phyloP scores from a whole-genome alignment of 2,888 invertebrate species.

The Cerastis rubricosa region DNA sequence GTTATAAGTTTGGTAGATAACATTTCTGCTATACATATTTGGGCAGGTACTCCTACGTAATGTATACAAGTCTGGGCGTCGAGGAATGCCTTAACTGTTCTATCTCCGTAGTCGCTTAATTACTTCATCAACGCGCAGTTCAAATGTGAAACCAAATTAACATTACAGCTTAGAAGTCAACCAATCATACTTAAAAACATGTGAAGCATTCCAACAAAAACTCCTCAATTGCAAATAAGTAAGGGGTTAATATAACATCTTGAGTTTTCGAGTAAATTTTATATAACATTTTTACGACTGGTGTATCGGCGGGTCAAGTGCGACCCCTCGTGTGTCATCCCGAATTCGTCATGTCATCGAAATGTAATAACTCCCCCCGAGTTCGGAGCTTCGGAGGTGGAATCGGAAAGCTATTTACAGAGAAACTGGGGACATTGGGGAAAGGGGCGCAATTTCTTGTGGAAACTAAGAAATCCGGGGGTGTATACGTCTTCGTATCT shows the following conservation, averaged over 20 bases:
- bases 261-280: conserved; percentile 59
- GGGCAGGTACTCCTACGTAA: not conserved
- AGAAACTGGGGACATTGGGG: conserved; percentile 76
- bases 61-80: not conserved
- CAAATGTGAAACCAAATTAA: not conserved
- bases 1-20: not conserved
- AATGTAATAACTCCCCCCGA: conserved; percentile 87
- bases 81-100: not conserved
- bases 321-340: conserved; percentile 79
- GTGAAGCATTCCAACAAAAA: not conserved
- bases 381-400: conserved; percentile 64
- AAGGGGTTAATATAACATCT: conserved; percentile 59
- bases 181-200: not conserved
- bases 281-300: conserved; percentile 62
- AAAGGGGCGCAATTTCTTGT: conserved; percentile 74
- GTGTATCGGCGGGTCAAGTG: conserved; percentile 77
- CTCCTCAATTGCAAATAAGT: conserved; percentile 25
- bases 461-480: conserved; percentile 78
- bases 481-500: conserved; percentile 49
- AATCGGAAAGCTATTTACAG: conserved; percentile 87
- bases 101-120: not conserved
- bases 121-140: not conserved
- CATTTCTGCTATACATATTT: not conserved
- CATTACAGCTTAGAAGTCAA: not conserved
- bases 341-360: conserved; percentile 89